These are phyloP conservation scores for Scrobipalpa atriplicella DNA, from an alignment of 2,888 invertebrate genomes.

Conservation along the genomic window DNA sequence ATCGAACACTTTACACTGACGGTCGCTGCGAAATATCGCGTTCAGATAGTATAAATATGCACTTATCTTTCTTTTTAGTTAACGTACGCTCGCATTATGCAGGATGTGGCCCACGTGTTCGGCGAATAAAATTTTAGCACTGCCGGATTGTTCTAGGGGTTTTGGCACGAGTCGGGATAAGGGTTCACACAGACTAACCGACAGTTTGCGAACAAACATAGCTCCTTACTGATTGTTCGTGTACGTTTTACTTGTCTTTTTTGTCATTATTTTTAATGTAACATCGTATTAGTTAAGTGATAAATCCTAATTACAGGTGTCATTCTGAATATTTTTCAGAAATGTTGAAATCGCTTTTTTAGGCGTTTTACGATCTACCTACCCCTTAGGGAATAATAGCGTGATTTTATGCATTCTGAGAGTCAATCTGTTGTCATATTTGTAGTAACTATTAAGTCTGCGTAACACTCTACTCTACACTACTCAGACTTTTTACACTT, in stretches of 20 bases:
- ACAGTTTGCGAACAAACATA: not conserved
- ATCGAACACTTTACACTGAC: conserved; percentile 81
- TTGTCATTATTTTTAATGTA: not conserved
- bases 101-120: conserved; percentile 72
- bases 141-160: conserved; percentile 71
- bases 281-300: too few species aligned
- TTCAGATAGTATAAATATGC: conserved; percentile 79
- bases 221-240: not conserved
- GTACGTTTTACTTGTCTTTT: not conserved
- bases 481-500: not conserved
- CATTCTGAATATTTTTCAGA: too few species aligned
- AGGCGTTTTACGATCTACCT: too few species aligned
- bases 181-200: not conserved
- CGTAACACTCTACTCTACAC: not conserved
- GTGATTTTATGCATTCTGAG: too few species aligned
- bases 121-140: conserved; percentile 80
- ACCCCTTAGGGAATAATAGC: too few species aligned
- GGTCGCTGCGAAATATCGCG: conserved; percentile 76
- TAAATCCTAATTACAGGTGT: too few species aligned
- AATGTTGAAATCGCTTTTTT: too few species aligned
- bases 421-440: too few species aligned
- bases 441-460: not conserved
- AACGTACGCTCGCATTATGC: conserved; percentile 79
- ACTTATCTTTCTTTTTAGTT: conserved; percentile 81
- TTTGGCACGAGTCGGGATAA: conserved; percentile 54